These are phyloP conservation scores for Pseudomyrmex pallidus DNA, from an alignment of 1,140 invertebrate species.

Conservation along the genomic window DNA sequence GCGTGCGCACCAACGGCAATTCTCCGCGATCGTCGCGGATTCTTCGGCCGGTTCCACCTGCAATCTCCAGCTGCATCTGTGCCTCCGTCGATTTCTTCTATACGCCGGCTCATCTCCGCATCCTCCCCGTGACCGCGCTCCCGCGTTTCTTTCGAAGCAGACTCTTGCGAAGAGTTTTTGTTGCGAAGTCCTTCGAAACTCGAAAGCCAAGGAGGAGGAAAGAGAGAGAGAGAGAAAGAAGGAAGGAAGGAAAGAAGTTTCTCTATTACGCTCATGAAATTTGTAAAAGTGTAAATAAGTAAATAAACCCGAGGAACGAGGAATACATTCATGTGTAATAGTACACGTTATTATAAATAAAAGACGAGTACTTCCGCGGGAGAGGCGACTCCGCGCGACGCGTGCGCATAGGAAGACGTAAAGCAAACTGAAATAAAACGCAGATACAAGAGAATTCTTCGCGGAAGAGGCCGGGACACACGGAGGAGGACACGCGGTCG, in stretches of 20 bases:
- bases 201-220: neutral
- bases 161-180: neutral
- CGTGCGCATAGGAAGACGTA: neutral
- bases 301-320: neutral
- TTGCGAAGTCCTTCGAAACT: neutral
- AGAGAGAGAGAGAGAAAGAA: neutral
- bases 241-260: too few species aligned
- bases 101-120: constrained; percentile 1
- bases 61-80: constrained; percentile 35
- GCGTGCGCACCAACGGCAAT: constrained; percentile 15
- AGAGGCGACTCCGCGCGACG: neutral
- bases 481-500: neutral
- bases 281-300: neutral
- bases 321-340: neutral
- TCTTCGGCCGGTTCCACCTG: constrained; percentile 41
- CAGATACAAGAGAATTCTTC: constrained; percentile 17
- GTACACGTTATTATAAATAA: neutral
- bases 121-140: neutral
- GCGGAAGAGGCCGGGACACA: constrained; percentile 10
- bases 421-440: constrained; percentile 19
- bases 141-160: neutral
- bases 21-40: constrained; percentile 43
- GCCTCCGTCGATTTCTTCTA: constrained; percentile 1
- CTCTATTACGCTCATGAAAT: too few species aligned
- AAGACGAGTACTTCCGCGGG: constrained; percentile 4